Base-by-base conservation (phyloP, 2,113 vertebrate genomes). In the Scatophagus argus region DNA sequence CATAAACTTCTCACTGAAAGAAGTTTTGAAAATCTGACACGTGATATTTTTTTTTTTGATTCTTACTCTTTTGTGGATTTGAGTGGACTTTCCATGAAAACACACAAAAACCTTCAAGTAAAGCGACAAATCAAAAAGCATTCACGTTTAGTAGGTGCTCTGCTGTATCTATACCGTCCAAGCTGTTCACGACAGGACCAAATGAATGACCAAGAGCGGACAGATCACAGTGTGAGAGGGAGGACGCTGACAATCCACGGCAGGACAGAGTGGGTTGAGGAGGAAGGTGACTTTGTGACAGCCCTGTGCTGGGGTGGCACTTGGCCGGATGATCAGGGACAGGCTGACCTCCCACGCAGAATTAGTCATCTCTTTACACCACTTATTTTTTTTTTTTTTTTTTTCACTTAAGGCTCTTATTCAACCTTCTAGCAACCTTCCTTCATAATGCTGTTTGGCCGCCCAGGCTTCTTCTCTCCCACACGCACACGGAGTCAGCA, bases 281-380 rank as follows among this genome's bases (percentile, higher is more conserved):
- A 74, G 56, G 58, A 83, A 73, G 79, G 81, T 79, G 91, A 82
- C 77, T 82, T 74, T 76, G 74, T 87, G 75, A 84, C 84, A 82
- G 74, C 70, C 67, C 70, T 72, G 79, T 83, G 88, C 83, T 73
- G 84, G 79, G 88, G 89, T 86, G 92, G 87, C 89, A 86, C 59
- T 89, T 90, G 91, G 91, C 90, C 72, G 65, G 69, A 80, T 87
- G 79, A 91, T 88, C 83, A 85, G 85, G 87, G 93, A 92, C 92
- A 94, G 90, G 86, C 88, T 91, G 91, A 93, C 87, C 90, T 93
- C 93, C 93, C 88, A 95, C 94, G 73, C 93, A 93, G 70, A 86
- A 93, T 94, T 94, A 93, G 90, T 95, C 92, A 94, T 95, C 74
- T 81, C 82, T 87, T 91, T 92, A 92, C 89, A 90, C 77, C 86